Percentiles rank a stretch among this genome's conserved stretches.
phyloP scores from a whole-genome alignment of 92 coral and sea anemone species.

The Zoanthus sociatus region DNA sequence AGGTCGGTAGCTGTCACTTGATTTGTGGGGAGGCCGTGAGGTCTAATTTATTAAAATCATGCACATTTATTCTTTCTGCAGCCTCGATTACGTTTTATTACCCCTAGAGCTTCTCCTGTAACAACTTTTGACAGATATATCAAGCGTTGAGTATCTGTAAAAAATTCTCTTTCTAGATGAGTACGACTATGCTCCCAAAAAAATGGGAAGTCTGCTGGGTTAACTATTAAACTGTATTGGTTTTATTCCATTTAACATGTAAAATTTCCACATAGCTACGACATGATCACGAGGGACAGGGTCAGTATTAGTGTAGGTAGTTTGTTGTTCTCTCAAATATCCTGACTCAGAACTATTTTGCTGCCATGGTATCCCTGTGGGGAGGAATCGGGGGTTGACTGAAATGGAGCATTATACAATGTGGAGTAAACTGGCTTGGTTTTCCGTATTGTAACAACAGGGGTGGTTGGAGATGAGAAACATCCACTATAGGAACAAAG shows the following conservation, averaged over 20 bases:
- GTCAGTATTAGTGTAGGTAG: not conserved
- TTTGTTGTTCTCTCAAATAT: not conserved
- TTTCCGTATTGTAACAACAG: not conserved
- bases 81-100: slow-evolving; percentile 67
- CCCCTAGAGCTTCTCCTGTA: slow-evolving; percentile 65
- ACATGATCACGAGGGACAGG: slow-evolving; percentile 25
- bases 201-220: slow-evolving; percentile 65
- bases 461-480: not conserved
- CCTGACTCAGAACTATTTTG: not conserved
- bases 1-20: too few relatives aligned
- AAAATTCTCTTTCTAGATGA: slow-evolving; percentile 65
- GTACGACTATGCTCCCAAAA: slow-evolving; percentile 50
- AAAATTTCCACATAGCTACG: slow-evolving; percentile 62
- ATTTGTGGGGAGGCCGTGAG: too few relatives aligned
- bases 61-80: too few relatives aligned
- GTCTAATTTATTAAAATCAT: too few relatives aligned
- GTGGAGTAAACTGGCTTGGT: slow-evolving; percentile 3
- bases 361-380: not conserved
- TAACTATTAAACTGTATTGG: slow-evolving; percentile 65
- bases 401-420: not conserved
- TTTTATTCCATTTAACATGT: slow-evolving; percentile 49
- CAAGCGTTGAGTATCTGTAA: slow-evolving; percentile 68
- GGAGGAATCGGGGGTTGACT: not conserved
- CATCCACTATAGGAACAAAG: not conserved
- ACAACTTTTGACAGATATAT: slow-evolving; percentile 69